Conservation (phyloP, 2,113 vertebrate genomes). For the Perca fluviatilis region DNA sequence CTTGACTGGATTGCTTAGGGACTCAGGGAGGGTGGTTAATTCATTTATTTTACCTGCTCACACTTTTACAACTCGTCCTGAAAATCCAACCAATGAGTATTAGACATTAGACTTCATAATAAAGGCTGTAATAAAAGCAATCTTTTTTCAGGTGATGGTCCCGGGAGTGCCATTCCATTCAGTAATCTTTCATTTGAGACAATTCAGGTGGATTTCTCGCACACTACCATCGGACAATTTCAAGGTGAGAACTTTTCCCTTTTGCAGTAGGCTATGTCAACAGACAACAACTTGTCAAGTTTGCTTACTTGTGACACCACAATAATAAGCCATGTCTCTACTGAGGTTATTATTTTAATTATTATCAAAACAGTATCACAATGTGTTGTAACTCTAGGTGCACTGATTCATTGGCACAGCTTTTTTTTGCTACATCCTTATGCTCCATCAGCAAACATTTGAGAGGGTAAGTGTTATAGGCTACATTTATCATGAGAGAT, state of each 20-base stretch:
- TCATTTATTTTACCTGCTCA: not conserved
- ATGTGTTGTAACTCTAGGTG: not conserved
- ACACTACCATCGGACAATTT: too few species aligned
- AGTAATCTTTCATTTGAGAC: not conserved
- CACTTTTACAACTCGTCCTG: not conserved
- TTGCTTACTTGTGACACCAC: conserved; percentile 4
- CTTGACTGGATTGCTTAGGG: not conserved
- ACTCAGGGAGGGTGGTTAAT: not conserved
- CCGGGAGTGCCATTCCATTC: too few species aligned
- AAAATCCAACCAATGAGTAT: not conserved
- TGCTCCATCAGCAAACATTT: not conserved
- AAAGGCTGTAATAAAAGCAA: not conserved
- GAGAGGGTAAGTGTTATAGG: too few species aligned
- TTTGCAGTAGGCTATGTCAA: not conserved
- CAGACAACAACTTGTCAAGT: not conserved
- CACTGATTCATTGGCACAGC: not conserved
- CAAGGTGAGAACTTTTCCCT: not conserved
- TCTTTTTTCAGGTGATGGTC: not conserved
- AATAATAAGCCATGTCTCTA: not conserved
- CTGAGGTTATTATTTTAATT: conserved; percentile 1
- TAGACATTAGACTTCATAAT: not conserved
- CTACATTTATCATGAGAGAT: not conserved
- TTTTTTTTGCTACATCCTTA: too few species aligned
- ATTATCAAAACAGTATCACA: conserved; percentile 9
- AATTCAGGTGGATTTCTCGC: not conserved